Conservation (phyloP, 2,888 invertebrate species). For the Buathra laborator region DNA sequence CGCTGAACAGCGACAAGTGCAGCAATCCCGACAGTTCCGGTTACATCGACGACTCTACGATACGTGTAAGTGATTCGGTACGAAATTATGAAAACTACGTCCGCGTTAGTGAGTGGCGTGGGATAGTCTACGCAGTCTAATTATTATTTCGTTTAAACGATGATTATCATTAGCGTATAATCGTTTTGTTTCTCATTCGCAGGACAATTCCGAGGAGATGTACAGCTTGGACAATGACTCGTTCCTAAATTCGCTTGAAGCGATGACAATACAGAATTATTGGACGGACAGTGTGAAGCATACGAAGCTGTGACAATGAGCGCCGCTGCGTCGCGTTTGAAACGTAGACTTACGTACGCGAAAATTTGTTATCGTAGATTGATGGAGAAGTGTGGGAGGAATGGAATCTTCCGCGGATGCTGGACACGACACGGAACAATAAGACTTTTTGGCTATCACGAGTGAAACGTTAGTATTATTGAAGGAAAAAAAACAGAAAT, state of each 20-base stretch:
- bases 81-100: conserved; percentile 13
- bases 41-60: conserved; percentile 94
- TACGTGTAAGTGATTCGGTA: conserved; percentile 88
- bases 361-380: conserved; percentile 35
- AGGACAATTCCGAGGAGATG: conserved; percentile 98
- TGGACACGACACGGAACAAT: conserved; percentile 54
- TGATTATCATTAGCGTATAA: not conserved
- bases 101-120: conserved; percentile 18
- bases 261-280: conserved; percentile 97
- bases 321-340: conserved; percentile 65
- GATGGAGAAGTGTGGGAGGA: conserved; percentile 7
- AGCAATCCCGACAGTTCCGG: conserved; percentile 95
- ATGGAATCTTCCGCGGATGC: conserved; percentile 50
- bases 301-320: conserved; percentile 90
- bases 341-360: conserved; percentile 54
- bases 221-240: conserved; percentile 97
- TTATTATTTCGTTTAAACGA: not conserved
- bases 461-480: conserved; percentile 71
- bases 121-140: not conserved
- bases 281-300: conserved; percentile 97
- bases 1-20: conserved; percentile 91
- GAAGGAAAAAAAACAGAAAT: conserved; percentile 57
- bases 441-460: conserved; percentile 64
- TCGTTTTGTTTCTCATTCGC: conserved; percentile 82
- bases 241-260: conserved; percentile 96